These are phyloP conservation scores for Drosophila gaucha DNA, from an alignment of 2,888 invertebrate genomes.

Conservation along the genomic window DNA sequence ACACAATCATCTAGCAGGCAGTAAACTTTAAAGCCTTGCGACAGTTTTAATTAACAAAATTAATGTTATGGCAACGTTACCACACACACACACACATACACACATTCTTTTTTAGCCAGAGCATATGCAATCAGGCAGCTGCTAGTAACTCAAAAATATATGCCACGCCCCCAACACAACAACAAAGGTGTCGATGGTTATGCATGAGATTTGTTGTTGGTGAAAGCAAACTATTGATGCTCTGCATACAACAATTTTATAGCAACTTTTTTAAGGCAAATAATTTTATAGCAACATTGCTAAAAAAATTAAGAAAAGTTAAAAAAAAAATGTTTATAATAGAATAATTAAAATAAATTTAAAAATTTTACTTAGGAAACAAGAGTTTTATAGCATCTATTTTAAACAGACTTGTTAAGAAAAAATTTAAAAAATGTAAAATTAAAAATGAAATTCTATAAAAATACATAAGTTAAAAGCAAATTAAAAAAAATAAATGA, in stretches of 20 bases:
- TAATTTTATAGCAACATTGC: not conserved
- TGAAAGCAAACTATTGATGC: slow-evolving; percentile 11
- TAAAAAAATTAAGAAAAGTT: not conserved
- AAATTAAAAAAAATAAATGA: too few relatives aligned
- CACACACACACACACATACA: slow-evolving; percentile 7
- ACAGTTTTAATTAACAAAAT: slow-evolving; percentile 81
- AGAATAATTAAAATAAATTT: not conserved
- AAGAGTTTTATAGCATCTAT: too few relatives aligned
- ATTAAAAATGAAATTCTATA: too few relatives aligned
- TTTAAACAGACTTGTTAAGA: too few relatives aligned
- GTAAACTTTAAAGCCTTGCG: slow-evolving; percentile 73
- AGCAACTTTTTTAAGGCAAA: too few relatives aligned
- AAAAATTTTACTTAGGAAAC: not conserved
- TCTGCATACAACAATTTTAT: not conserved
- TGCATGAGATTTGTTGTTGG: slow-evolving; percentile 64
- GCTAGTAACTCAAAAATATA: slow-evolving; percentile 36
- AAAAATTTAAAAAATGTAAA: too few relatives aligned
- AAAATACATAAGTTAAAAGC: too few relatives aligned
- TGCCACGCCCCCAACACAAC: slow-evolving; percentile 26
- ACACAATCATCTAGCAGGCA: slow-evolving; percentile 22
- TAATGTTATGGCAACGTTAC: slow-evolving; percentile 72
- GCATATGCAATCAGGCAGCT: slow-evolving; percentile 39
- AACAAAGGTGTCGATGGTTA: slow-evolving; percentile 54
- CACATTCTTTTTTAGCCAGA: slow-evolving; percentile 8
- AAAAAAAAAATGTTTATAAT: not conserved